A percentile compares a stretch with the other conserved stretches of the same genome.
Evolutionary conservation across 2,113 vertebrate species (phyloP).

Genomic region (Australoheros scitulus): DNA sequence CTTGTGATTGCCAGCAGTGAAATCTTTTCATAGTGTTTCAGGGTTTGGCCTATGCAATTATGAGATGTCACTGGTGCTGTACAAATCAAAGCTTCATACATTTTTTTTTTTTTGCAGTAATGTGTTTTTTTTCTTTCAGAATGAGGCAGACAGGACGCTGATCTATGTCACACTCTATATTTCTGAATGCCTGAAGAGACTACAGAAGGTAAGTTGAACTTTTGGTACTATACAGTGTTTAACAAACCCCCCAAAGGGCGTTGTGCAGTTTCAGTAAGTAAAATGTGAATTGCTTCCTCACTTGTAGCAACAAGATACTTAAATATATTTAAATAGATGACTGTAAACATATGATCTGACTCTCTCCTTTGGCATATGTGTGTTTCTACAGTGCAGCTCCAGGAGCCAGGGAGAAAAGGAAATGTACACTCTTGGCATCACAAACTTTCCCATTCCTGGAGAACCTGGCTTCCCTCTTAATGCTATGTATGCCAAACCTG

Average conservation of each 20-base stretch:
- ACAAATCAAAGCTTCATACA: neutral
- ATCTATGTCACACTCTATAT: slow-evolving; percentile 98
- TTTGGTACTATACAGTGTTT: neutral
- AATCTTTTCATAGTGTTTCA: slow-evolving; percentile 17
- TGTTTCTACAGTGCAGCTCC: slow-evolving; percentile 88
- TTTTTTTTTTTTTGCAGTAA: neutral
- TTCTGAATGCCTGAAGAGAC: slow-evolving; percentile 96
- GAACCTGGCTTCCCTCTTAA: slow-evolving; percentile 98
- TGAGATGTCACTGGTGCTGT: neutral
- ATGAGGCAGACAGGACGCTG: slow-evolving; percentile 96
- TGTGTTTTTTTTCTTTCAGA: slow-evolving; percentile 78
- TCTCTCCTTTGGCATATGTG: slow-evolving; percentile 5
- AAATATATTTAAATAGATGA: neutral
- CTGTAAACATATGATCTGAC: neutral
- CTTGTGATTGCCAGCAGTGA: slow-evolving; percentile 4
- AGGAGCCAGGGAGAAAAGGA: slow-evolving; percentile 97
- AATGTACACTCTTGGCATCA: slow-evolving; percentile 98
- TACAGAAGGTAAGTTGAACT: slow-evolving; percentile 90
- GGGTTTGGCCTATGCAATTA: neutral
- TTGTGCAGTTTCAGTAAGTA: neutral
- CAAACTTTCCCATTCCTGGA: slow-evolving; percentile 97
- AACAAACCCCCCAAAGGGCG: neutral
- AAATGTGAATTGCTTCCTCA: neutral
- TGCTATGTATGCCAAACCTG: slow-evolving; percentile 87
- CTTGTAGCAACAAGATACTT: neutral